phyloP scores from a whole-genome alignment of 2,888 invertebrate genomes.

The Spodoptera exigua region DNA sequence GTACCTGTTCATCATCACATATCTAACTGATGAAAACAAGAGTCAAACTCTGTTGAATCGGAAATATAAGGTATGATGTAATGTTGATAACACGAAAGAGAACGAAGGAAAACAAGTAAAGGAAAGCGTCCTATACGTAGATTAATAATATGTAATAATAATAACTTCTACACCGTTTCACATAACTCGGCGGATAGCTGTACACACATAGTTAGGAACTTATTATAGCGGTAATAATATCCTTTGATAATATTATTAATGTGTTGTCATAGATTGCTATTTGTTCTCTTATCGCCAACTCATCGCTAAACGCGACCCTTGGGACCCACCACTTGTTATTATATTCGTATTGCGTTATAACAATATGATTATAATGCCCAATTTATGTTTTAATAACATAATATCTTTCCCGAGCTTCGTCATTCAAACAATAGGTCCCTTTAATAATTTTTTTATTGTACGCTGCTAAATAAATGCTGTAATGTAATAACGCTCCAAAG shows the following conservation, averaged over 20 bases:
- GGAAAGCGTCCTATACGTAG: no score
- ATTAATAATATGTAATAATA: no score
- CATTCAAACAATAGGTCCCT: constrained; percentile 6
- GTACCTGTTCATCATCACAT: no score
- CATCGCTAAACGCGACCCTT: constrained; percentile 40
- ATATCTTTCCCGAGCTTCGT: constrained; percentile 3
- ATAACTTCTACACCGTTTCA: background rate
- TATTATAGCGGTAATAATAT: constrained; percentile 19
- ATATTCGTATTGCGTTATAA: constrained; percentile 13
- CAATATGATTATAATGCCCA: constrained; percentile 18
- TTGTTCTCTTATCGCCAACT: constrained; percentile 34
- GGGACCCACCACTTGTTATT: constrained; percentile 29
- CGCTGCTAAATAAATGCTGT: background rate
- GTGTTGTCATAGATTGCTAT: constrained; percentile 38
- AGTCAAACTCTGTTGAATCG: no score
- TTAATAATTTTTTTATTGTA: background rate
- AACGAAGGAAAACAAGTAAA: no score
- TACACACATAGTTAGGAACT: background rate
- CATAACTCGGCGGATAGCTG: constrained; percentile 4
- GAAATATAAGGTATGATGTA: no score
- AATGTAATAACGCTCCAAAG: background rate
- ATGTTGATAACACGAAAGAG: no score
- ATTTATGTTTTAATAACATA: constrained; percentile 22
- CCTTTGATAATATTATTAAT: constrained; percentile 31
- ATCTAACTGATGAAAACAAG: no score